Evolutionary conservation across 2,113 vertebrate genomes (phyloP).

Genomic region (Gavia stellata): DNA sequence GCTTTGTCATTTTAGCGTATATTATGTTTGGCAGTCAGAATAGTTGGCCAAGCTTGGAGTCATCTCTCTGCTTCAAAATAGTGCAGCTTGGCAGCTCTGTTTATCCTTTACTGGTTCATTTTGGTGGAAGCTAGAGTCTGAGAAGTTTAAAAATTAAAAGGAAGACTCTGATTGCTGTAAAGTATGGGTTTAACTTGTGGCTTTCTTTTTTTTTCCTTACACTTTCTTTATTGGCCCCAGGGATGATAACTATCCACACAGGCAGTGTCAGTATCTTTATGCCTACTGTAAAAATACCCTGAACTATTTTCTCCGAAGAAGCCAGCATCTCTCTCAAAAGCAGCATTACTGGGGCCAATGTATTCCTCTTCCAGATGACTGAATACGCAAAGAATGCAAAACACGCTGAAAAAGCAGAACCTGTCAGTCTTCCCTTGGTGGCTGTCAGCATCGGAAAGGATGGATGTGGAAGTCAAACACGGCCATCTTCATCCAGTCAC

Average conservation of each 20-base stretch:
- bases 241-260: neutral
- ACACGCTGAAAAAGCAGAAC: neutral
- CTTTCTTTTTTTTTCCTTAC: neutral
- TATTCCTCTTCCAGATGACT: neutral
- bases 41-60: neutral
- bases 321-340: neutral
- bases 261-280: slow-evolving; percentile 4
- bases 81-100: neutral
- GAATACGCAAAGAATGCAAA: slow-evolving; percentile 45
- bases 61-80: neutral
- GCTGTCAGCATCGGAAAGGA: neutral
- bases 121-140: neutral
- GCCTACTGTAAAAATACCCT: neutral
- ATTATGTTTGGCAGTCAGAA: neutral
- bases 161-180: neutral
- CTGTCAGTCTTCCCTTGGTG: neutral
- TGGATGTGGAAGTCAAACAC: neutral
- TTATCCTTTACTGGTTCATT: neutral
- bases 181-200: neutral
- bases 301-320: neutral
- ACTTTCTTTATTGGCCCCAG: neutral
- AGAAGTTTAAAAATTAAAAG: slow-evolving; percentile 7
- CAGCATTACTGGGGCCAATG: neutral
- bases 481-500: neutral
- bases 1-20: neutral